Base-by-base conservation (phyloP, 2,113 vertebrate species). In the Pleuronectes platessa region DNA sequence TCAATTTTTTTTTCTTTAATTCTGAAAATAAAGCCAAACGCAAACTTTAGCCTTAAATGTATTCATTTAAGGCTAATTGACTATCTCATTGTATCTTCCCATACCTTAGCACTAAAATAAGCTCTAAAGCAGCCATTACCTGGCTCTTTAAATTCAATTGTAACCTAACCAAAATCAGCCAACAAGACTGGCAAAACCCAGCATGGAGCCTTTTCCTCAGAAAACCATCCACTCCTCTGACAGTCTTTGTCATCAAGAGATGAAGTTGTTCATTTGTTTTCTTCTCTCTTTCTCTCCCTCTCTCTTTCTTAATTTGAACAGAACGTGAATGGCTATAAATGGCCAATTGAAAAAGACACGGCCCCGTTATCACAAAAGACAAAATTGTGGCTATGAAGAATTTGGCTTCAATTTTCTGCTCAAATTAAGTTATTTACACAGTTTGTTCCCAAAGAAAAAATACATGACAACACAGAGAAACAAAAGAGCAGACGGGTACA, bases 351-450 rank as follows among this genome's bases (percentile, higher is more conserved):
- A 83, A 84, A 12, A 82, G 73, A 87, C 66, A 84, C 83, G 76
- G 74, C 76, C 82, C 71, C 61, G 86, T 86, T 89, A 90, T 90
- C 85, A 90, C 76, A 92, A 89, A 90, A 84, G 80, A 81, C 79
- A 72, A 85, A 89, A 89, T 76, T 81, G 73, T 80, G 53, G 74
- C 86, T 89, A 76, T 84, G 73, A 90, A 90, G 76, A 47, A 35
- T 88, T 87, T 86, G 78, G 77, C 77, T 86, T 88, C 67, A 83
- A 86, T 89, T 82, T 86, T 89, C 79, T 80, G 67, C 65, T 89
- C 80, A 89, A 90, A 90, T 90, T 85, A 90, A 89, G 85, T 90
- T 90, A 88, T 91, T 92, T 91, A 90, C 88, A 78, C 83, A 85
- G 87, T 83, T 84, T 90, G 76, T 83, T 85, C 86, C 62, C 76